A percentile compares a stretch with the other conserved stretches of the same genome.
phyloP scores from a whole-genome alignment of 2,888 invertebrate genomes.

The Nomada flava region DNA sequence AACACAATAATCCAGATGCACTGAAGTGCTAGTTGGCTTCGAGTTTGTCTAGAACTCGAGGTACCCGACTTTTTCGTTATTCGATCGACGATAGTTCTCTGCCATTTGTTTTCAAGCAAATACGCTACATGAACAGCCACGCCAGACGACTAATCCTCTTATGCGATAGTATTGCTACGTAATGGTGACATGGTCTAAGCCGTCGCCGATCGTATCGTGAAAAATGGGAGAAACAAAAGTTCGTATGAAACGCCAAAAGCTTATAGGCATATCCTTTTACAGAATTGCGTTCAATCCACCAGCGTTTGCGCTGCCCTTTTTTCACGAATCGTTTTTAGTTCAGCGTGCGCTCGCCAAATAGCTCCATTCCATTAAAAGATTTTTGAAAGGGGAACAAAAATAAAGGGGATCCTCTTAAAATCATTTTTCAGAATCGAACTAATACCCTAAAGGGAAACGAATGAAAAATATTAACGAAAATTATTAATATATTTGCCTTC shows the following conservation, averaged over 20 bases:
- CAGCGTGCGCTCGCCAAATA: no score
- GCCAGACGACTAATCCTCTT: conserved; percentile 49
- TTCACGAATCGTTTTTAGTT: not conserved
- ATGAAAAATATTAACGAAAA: no score
- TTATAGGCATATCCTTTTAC: conserved; percentile 28
- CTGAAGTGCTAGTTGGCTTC: not conserved
- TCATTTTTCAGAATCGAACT: no score
- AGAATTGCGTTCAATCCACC: not conserved
- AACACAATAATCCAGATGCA: conserved; percentile 11
- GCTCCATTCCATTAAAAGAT: not conserved
- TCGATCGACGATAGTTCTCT: conserved; percentile 28
- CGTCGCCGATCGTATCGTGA: conserved; percentile 34
- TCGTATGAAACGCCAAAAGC: conserved; percentile 13
- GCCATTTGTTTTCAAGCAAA: conserved; percentile 27
- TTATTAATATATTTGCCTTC: no score
- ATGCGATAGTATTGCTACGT: conserved; percentile 30
- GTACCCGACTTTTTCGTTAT: conserved; percentile 9
- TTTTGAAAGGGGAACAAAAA: no score
- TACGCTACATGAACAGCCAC: conserved; percentile 36
- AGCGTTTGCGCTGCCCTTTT: not conserved
- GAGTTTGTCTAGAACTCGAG: conserved; percentile 7
- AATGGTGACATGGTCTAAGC: conserved; percentile 39
- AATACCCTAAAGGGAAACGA: no score
- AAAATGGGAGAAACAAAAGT: conserved; percentile 34
- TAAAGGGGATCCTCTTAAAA: no score